Percentiles rank a stretch among this genome's conserved stretches.
Evolutionary conservation across 2,888 invertebrate genomes (phyloP).

Genomic region (Cataglyphis cursor): DNA sequence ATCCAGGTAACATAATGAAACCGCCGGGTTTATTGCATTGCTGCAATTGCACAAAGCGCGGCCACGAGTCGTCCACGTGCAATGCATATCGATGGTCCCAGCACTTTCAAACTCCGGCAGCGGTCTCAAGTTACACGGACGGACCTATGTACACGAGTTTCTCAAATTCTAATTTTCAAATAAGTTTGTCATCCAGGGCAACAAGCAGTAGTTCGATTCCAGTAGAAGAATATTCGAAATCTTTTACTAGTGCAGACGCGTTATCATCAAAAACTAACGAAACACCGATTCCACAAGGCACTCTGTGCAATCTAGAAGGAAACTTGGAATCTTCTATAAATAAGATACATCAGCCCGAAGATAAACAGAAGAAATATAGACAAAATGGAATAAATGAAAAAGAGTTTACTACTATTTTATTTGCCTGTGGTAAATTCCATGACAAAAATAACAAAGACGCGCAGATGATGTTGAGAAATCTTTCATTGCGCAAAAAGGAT

Average conservation of each 20-base stretch:
- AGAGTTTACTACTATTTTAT: constrained; percentile 30
- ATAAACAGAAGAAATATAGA: neutral
- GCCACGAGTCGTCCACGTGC: constrained; percentile 85
- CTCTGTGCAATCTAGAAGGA: neutral
- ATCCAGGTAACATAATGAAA: constrained; percentile 80
- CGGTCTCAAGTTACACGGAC: constrained; percentile 77
- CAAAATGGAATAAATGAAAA: neutral
- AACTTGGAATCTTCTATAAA: neutral
- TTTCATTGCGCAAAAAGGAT: neutral
- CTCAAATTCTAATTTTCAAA: neutral
- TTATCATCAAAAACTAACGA: neutral
- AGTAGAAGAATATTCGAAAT: neutral
- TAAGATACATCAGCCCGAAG: neutral
- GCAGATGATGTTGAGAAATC: neutral
- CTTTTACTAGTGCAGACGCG: neutral
- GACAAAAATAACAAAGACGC: neutral
- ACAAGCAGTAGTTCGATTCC: neutral
- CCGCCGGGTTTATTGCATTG: constrained; percentile 84
- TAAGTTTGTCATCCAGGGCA: neutral
- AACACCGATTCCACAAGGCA: neutral
- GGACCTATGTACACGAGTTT: constrained; percentile 62
- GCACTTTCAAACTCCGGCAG: constrained; percentile 81
- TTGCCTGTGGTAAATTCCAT: constrained; percentile 45
- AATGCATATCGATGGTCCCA: constrained; percentile 80
- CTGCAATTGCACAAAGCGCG: constrained; percentile 86